phyloP scores from a whole-genome alignment of 1,140 invertebrate species.

The Temnothorax nylanderi region DNA sequence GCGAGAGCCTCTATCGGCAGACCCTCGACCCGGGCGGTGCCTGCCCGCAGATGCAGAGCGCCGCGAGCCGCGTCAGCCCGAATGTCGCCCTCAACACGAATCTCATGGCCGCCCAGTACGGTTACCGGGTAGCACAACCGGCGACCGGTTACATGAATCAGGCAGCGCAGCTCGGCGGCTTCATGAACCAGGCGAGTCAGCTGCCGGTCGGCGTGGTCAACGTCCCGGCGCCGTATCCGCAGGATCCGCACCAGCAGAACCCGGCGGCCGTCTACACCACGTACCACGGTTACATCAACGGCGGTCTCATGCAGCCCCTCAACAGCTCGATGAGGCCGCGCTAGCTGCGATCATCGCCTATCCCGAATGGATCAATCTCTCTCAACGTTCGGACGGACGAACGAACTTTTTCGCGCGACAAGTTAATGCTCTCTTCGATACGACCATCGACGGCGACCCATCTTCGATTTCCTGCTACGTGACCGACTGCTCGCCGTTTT shows the following conservation, averaged over 20 bases:
- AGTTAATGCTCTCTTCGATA: slow-evolving; percentile 66
- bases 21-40: slow-evolving; percentile 81
- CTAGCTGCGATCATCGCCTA: slow-evolving; percentile 72
- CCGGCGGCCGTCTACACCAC: slow-evolving; percentile 90
- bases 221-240: slow-evolving; percentile 87
- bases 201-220: slow-evolving; percentile 89
- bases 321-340: slow-evolving; percentile 90
- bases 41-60: slow-evolving; percentile 88
- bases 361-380: neutral
- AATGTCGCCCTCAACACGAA: slow-evolving; percentile 92
- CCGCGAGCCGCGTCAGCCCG: slow-evolving; percentile 87
- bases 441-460: neutral
- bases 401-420: slow-evolving; percentile 34
- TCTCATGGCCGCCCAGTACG: slow-evolving; percentile 89
- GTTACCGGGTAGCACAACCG: slow-evolving; percentile 89
- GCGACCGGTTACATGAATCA: slow-evolving; percentile 90
- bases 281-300: slow-evolving; percentile 91
- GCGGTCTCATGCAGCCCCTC: slow-evolving; percentile 88
- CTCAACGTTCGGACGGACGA: slow-evolving; percentile 14
- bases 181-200: slow-evolving; percentile 92
- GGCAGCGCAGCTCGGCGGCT: slow-evolving; percentile 89
- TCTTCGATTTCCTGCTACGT: neutral
- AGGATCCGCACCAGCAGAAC: slow-evolving; percentile 90
- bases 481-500: slow-evolving; percentile 16
- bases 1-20: slow-evolving; percentile 82